These are phyloP conservation scores for Rotaria magnacalcarata DNA, from an alignment of 2,888 invertebrate genomes.

Conservation along the genomic window DNA sequence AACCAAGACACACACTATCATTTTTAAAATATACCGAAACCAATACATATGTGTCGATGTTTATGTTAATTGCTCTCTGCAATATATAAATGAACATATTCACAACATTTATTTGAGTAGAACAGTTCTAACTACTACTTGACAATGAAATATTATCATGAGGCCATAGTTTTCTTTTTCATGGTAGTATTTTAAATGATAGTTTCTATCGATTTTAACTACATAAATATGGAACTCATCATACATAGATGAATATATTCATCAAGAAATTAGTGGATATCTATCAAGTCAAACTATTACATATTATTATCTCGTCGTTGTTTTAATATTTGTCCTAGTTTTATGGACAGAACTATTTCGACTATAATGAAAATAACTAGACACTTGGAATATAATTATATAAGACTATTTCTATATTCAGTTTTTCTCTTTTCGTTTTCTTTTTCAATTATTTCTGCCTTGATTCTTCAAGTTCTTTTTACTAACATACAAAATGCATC, in stretches of 20 bases:
- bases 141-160: not conserved
- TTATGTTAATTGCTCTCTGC: not conserved
- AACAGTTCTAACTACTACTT: not conserved
- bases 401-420: conserved; percentile 3
- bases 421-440: conserved; percentile 15
- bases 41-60: not conserved
- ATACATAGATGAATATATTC: not conserved
- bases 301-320: not conserved
- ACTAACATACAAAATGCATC: not conserved
- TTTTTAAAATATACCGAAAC: not conserved
- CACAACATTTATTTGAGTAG: not conserved
- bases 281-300: not conserved
- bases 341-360: conserved; percentile 35
- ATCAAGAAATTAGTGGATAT: not conserved
- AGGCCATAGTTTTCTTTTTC: not conserved
- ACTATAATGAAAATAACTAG: not conserved
- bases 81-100: not conserved
- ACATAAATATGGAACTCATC: not conserved
- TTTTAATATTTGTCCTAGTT: conserved; percentile 11
- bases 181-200: not conserved
- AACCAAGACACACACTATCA: not conserved
- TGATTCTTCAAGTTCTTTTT: conserved; percentile 24
- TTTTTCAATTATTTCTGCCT: conserved; percentile 31
- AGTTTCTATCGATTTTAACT: not conserved
- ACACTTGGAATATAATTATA: not conserved